Evolutionary conservation across 2,113 vertebrate genomes (phyloP), one percentile per base, ranked within the genome.

Genomic region (Mohoua ochrocephala): DNA sequence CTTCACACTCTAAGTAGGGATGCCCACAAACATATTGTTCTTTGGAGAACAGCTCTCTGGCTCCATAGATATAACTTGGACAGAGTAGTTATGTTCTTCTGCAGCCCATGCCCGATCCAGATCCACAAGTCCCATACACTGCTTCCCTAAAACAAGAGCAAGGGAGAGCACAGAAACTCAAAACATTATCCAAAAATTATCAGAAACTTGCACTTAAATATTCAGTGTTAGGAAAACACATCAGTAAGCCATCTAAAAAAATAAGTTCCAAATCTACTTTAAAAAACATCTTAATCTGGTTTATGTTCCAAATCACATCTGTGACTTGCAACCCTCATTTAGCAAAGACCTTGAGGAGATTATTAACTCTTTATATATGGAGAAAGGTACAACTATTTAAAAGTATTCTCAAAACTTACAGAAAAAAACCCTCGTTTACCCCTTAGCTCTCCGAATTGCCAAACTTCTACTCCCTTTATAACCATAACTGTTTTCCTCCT

Each of bases 61-160:
- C 97, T 99, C 98, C 99, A 99, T 99, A 63, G 99, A 99, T 81
- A 99, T 98, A 89, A 99, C 98, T 84, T 96, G 97, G 59, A 99
- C 98, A 3, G 97, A 98, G 96, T 99, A 99, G 47, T 98, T 98
- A 16, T 15, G 91, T 88, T 98, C 97, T 97, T 99, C 99, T n/a
- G 99, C 99, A 63, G 98, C 98, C 98, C 98, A 98, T 5, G 99
- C 98, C 37, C 99, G 98, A 95, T 99, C 99, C 97, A 99, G 95
- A 94, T 99, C 99, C 37, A 99, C 99, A 84, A 99, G 97, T 57
- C 99, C 99, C 99, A 99, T 99, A 87, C 99, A 99, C 61, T 98
- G 98, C 84, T 99, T 99, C 68, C 99, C 99, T 99, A 97, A 80
- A 97, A 98, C 0, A 3, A 87, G 15, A 97, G 69, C 31, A 94